Conservation (phyloP, 2,797 vertebrate species). For the Morus bassanus region DNA sequence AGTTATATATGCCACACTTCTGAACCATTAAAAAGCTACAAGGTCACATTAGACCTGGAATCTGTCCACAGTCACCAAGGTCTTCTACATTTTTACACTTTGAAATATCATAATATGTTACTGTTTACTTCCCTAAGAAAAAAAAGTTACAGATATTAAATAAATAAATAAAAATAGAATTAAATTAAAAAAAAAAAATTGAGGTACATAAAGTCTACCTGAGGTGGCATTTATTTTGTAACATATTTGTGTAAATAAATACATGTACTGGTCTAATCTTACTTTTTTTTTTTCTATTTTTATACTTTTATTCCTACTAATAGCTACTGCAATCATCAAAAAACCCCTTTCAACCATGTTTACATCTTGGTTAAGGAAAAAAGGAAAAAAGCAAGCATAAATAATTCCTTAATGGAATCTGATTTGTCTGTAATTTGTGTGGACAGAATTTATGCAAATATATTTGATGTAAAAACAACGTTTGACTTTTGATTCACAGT, state of each 20-base stretch:
- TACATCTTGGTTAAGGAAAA: neutral
- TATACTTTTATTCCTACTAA: neutral
- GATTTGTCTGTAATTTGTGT: neutral
- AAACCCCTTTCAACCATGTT: fast-evolving
- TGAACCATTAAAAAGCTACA: neutral
- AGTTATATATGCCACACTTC: neutral
- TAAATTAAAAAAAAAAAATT: no score
- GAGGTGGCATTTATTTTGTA: neutral
- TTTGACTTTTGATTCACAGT: neutral
- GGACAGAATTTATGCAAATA: neutral
- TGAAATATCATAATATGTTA: neutral
- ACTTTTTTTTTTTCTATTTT: neutral
- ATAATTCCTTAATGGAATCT: neutral
- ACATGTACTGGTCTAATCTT: neutral
- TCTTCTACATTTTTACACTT: neutral
- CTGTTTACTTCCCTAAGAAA: neutral
- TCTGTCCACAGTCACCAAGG: neutral
- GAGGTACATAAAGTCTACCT: fast-evolving
- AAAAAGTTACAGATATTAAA: neutral
- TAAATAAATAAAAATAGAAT: neutral
- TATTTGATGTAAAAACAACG: neutral
- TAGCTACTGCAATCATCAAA: neutral
- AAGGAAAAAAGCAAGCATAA: neutral
- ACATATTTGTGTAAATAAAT: neutral
- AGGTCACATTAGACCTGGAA: neutral